Conservation (phyloP, 2,888 invertebrate genomes). For the Caenorhabditis drosophilae region DNA sequence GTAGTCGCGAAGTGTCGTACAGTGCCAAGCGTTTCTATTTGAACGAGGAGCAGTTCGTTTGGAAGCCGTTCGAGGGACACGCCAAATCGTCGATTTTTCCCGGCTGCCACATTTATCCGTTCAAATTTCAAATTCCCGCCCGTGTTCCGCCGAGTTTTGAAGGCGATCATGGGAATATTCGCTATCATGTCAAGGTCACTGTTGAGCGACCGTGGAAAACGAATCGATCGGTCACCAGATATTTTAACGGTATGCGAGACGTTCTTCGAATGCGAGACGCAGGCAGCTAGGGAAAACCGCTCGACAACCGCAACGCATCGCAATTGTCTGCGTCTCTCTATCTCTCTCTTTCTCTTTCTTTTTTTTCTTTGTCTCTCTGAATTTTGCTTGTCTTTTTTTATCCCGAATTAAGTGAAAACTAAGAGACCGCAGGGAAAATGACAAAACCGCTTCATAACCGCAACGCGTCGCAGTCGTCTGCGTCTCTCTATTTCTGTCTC, state of each 20-base stretch:
- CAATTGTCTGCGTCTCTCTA: too few relatives aligned
- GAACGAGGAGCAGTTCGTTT: constrained; percentile 23
- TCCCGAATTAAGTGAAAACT: too few relatives aligned
- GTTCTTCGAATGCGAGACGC: background rate
- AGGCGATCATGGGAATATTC: constrained; percentile 32
- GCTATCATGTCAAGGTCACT: constrained; percentile 29
- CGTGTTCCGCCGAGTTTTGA: constrained; percentile 32
- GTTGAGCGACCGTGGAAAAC: constrained; percentile 41
- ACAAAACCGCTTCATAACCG: too few relatives aligned
- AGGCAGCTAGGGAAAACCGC: too few relatives aligned
- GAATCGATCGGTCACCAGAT: constrained; percentile 24
- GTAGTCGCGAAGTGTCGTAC: constrained; percentile 35
- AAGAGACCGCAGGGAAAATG: too few relatives aligned
- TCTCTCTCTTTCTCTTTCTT: too few relatives aligned
- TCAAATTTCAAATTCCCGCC: constrained; percentile 25
- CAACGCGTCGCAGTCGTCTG: too few relatives aligned
- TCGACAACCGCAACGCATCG: too few relatives aligned
- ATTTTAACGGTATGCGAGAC: constrained; percentile 3
- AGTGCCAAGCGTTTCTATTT: constrained; percentile 28
- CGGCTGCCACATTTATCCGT: constrained; percentile 33
- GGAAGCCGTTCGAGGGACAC: constrained; percentile 38
- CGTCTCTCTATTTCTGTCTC: too few relatives aligned
- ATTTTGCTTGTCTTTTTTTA: too few relatives aligned
- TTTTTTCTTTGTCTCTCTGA: too few relatives aligned
- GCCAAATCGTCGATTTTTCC: constrained; percentile 33